A percentile compares a stretch with the other conserved stretches of the same genome.
Evolutionary conservation across 2,113 vertebrate species (phyloP).

Genomic region (Taurulus bubalis): DNA sequence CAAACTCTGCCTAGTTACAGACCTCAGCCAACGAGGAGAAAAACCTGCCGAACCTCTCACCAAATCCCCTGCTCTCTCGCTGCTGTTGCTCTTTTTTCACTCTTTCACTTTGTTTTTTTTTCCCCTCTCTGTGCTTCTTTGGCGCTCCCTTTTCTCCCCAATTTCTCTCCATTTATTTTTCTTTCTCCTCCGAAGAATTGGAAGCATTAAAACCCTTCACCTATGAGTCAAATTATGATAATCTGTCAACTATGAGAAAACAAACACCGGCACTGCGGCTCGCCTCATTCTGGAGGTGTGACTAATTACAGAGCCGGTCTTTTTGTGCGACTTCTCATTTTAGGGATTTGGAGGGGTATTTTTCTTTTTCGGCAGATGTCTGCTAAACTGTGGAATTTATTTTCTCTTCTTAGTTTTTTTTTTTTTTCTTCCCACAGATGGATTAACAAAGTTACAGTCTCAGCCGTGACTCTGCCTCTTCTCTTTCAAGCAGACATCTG

Average conservation of each 20-base stretch:
- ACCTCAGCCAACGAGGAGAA: slow-evolving; percentile 60
- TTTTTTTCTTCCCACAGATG: slow-evolving; percentile 29
- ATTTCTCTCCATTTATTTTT: slow-evolving; percentile 43
- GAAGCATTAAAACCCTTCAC: slow-evolving; percentile 51
- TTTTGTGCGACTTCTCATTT: slow-evolving; percentile 42
- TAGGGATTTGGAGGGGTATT: slow-evolving; percentile 45
- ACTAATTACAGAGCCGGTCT: slow-evolving; percentile 48
- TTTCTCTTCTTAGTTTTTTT: slow-evolving; percentile 32
- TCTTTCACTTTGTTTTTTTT: neutral
- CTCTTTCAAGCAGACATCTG: slow-evolving; percentile 63
- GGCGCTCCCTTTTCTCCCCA: slow-evolving; percentile 2
- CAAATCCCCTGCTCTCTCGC: slow-evolving; percentile 47
- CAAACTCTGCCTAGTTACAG: slow-evolving; percentile 74
- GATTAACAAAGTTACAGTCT: slow-evolving; percentile 59
- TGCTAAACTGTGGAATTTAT: slow-evolving; percentile 48
- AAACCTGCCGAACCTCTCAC: slow-evolving; percentile 53
- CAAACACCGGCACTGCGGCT: slow-evolving; percentile 35
- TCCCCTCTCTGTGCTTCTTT: slow-evolving; percentile 37
- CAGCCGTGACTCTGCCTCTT: slow-evolving; percentile 51
- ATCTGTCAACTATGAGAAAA: slow-evolving; percentile 53
- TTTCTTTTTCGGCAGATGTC: slow-evolving; percentile 46
- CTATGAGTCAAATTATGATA: slow-evolving; percentile 49
- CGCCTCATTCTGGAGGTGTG: slow-evolving; percentile 45
- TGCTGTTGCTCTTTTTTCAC: slow-evolving; percentile 3
- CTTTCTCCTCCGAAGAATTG: slow-evolving; percentile 9